Conservation (phyloP, 1,140 invertebrate genomes). For the Phortica variegata region DNA sequence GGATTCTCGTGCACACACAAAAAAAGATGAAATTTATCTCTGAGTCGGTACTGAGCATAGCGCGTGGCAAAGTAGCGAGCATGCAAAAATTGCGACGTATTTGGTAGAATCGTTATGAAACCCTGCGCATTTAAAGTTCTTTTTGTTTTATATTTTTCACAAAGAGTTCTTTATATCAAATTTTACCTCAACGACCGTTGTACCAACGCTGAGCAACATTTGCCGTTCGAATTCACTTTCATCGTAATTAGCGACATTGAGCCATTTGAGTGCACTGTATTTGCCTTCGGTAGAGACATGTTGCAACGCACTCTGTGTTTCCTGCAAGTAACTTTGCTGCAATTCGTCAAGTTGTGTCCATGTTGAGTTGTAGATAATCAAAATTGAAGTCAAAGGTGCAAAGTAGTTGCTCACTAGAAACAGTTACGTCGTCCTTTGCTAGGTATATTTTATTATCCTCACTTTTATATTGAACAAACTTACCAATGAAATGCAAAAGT, state of each 20-base stretch:
- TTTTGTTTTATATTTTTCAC: neutral
- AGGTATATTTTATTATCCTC: neutral
- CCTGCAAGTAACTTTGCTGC: constrained; percentile 32
- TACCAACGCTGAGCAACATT: constrained; percentile 26
- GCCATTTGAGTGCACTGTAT: constrained; percentile 36
- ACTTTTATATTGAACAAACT: neutral
- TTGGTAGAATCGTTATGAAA: constrained; percentile 38
- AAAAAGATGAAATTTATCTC: constrained; percentile 49
- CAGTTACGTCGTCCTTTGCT: too few species aligned
- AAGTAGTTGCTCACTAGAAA: constrained; percentile 24
- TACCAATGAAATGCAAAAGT: constrained; percentile 33
- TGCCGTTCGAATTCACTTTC: constrained; percentile 16
- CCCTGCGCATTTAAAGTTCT: constrained; percentile 16
- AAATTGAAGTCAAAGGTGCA: constrained; percentile 26
- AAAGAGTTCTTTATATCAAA: neutral
- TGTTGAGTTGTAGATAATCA: constrained; percentile 35
- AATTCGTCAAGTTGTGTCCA: constrained; percentile 4
- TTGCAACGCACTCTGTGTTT: constrained; percentile 20
- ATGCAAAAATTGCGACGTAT: constrained; percentile 34
- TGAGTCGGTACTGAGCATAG: constrained; percentile 40
- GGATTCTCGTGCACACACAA: constrained; percentile 44
- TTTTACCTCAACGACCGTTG: constrained; percentile 27
- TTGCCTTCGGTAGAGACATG: constrained; percentile 16
- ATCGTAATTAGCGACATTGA: constrained; percentile 30
- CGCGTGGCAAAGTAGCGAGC: constrained; percentile 49